Evolutionary conservation across 2,888 invertebrate genomes (phyloP).

Genomic region (Ectemnius lituratus): DNA sequence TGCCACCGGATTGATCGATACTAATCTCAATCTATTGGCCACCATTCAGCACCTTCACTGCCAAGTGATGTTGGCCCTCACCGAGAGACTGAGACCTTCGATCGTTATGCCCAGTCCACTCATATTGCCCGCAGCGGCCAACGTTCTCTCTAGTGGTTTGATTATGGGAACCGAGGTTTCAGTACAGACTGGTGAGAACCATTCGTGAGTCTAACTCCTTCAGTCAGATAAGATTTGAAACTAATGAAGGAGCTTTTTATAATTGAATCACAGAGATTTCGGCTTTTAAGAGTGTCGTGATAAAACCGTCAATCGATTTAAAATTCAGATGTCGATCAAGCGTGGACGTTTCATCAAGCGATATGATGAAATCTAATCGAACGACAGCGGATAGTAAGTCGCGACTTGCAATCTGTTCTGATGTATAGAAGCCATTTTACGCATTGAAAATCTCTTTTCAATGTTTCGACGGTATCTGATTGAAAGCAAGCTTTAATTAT

Average conservation of each 20-base stretch:
- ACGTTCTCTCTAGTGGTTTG: conserved; percentile 38
- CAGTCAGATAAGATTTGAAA: no score
- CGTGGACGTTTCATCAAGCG: no score
- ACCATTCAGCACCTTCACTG: conserved; percentile 76
- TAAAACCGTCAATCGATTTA: no score
- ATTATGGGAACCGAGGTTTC: conserved; percentile 66
- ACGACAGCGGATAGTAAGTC: no score
- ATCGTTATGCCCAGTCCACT: conserved; percentile 65
- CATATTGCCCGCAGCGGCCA: conserved; percentile 63
- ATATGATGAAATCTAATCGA: no score
- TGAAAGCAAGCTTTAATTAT: conserved; percentile 29
- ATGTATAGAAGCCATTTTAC: no score
- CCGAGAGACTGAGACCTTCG: conserved; percentile 73
- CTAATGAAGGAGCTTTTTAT: no score
- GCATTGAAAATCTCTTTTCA: no score
- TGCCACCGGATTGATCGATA: conserved; percentile 74
- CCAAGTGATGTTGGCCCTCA: conserved; percentile 76
- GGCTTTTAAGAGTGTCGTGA: no score
- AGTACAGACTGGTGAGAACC: conserved; percentile 66
- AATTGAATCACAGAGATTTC: no score
- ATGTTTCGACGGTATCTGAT: conserved; percentile 1
- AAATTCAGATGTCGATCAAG: no score
- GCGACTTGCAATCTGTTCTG: no score
- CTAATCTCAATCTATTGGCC: conserved; percentile 74
- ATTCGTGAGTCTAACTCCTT: conserved; percentile 59